A percentile compares a stretch with the other conserved stretches of the same genome.
These are phyloP conservation scores for Tympanuchus pallidicinctus DNA, from an alignment of 2,113 vertebrate species.

Conservation along the genomic window DNA sequence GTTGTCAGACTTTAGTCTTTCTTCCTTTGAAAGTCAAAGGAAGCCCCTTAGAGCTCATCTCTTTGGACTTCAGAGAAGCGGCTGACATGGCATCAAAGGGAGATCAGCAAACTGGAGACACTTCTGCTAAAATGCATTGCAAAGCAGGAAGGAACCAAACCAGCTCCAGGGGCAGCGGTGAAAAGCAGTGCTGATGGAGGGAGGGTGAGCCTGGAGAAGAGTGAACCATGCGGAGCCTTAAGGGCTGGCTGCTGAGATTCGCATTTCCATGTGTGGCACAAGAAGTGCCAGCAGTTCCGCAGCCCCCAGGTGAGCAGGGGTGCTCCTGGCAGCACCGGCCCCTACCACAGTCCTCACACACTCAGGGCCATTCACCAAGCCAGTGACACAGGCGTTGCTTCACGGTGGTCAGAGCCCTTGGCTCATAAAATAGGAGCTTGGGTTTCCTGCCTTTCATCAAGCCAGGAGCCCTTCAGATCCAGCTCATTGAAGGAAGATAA, in stretches of 20 bases:
- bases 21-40: conserved; percentile 32
- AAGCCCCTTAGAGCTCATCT: conserved; percentile 6
- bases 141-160: not conserved
- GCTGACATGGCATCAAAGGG: not conserved
- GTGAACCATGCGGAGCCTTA: not conserved
- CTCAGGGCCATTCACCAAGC: conserved; percentile 35
- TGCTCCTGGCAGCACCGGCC: conserved; percentile 31
- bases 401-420: conserved; percentile 53
- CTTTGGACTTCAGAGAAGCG: conserved; percentile 32
- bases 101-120: conserved; percentile 2
- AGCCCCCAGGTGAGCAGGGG: not conserved
- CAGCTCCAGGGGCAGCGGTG: not conserved
- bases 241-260: not conserved
- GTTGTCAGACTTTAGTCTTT: conserved; percentile 31
- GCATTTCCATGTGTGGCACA: not conserved
- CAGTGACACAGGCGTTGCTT: conserved; percentile 57
- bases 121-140: not conserved
- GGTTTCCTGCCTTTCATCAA: conserved; percentile 71
- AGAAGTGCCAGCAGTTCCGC: not conserved
- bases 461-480: conserved; percentile 47
- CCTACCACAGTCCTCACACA: not conserved
- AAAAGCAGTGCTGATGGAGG: not conserved
- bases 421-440: conserved; percentile 55
- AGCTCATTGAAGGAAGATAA: conserved; percentile 65
- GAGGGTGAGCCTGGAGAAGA: not conserved